phyloP scores from a whole-genome alignment of 2,113 vertebrate genomes.

The Macquaria australasica region DNA sequence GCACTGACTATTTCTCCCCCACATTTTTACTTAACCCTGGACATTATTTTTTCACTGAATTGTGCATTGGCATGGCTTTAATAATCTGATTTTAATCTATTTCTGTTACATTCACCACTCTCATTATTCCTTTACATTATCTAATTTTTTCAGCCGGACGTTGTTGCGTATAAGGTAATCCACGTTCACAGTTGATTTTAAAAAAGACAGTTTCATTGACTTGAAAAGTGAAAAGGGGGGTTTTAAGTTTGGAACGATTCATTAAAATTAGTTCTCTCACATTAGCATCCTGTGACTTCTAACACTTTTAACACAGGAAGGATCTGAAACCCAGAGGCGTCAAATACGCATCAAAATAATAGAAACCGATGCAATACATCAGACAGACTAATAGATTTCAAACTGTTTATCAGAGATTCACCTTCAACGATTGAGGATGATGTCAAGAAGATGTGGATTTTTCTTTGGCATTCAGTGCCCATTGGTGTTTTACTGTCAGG shows the following conservation, averaged over 20 bases:
- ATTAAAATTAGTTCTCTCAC: background rate
- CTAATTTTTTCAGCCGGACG: background rate
- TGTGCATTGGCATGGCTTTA: background rate
- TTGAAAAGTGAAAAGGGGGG: background rate
- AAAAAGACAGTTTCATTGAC: background rate
- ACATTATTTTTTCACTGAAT: background rate
- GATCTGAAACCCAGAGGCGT: background rate
- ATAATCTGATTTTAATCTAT: background rate
- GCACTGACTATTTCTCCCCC: too few relatives aligned
- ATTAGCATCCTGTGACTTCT: background rate
- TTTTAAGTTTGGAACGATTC: background rate
- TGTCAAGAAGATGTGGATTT: background rate
- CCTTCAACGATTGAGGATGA: background rate
- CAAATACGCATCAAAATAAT: background rate
- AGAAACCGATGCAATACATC: background rate
- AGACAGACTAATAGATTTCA: background rate
- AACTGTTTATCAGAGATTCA: background rate
- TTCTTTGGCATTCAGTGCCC: background rate
- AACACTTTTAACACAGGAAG: background rate
- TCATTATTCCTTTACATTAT: background rate
- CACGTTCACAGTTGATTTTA: background rate
- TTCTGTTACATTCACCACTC: background rate
- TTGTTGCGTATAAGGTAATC: background rate
- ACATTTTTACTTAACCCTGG: too few relatives aligned
- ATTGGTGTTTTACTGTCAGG: slow-evolving; percentile 16